These are phyloP conservation scores for Heterotilapia buettikoferi DNA, from an alignment of 2,113 vertebrate genomes.

Conservation along the genomic window DNA sequence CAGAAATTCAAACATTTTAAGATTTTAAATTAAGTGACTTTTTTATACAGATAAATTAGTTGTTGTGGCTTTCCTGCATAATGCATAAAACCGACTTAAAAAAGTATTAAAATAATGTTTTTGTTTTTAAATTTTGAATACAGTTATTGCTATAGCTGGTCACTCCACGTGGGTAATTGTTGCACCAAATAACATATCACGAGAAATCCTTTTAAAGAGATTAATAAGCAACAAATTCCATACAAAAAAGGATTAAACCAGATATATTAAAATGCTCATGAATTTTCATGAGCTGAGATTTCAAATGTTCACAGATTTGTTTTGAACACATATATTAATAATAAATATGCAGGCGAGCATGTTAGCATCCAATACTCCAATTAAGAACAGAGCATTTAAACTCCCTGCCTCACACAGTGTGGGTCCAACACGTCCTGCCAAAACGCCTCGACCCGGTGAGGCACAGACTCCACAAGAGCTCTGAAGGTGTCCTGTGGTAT, in stretches of 20 bases:
- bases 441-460: accelerated
- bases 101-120: neutral
- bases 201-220: neutral
- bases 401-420: neutral
- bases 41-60: neutral
- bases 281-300: neutral
- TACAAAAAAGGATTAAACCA: neutral
- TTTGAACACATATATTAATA: neutral
- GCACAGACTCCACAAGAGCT: neutral
- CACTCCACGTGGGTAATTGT: neutral
- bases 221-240: neutral
- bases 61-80: neutral
- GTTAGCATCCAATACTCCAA: neutral
- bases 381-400: neutral
- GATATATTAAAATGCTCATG: neutral
- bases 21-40: neutral
- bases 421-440: neutral
- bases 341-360: neutral
- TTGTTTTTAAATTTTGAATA: neutral
- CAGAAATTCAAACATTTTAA: neutral
- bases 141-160: neutral
- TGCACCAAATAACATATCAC: neutral
- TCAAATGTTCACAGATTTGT: neutral
- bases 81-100: neutral
- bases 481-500: neutral